These are phyloP conservation scores for Alces alces DNA, from an alignment of 2,113 vertebrate genomes.

Conservation along the genomic window DNA sequence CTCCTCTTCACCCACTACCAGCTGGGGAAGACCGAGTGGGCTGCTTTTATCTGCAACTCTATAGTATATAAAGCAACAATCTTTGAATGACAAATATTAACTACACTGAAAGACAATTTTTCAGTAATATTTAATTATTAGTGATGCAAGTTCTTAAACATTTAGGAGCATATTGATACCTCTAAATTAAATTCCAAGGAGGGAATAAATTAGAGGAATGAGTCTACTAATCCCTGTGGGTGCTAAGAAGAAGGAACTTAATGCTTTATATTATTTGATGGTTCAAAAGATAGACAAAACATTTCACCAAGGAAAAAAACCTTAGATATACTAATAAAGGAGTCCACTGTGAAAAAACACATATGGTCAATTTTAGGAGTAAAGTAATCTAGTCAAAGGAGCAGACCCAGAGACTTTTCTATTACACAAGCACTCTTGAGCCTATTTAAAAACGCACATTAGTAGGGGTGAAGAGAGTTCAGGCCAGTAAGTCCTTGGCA, in stretches of 20 bases:
- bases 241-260: background rate
- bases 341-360: background rate
- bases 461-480: conserved; percentile 62
- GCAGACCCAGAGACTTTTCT: background rate
- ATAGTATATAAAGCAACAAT: background rate
- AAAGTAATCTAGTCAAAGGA: background rate
- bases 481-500: conserved; percentile 61
- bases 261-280: background rate
- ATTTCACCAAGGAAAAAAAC: background rate
- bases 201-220: background rate
- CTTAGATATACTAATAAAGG: background rate
- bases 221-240: background rate
- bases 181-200: conserved; percentile 8
- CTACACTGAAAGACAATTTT: background rate
- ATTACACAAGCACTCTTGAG: conserved; percentile 23
- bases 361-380: background rate
- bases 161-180: background rate
- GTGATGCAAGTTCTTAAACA: background rate
- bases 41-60: background rate
- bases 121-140: background rate
- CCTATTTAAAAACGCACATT: conserved; percentile 60
- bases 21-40: background rate
- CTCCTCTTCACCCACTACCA: background rate
- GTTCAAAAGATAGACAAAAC: background rate
- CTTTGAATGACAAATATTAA: background rate